A percentile compares a stretch with the other conserved stretches of the same genome.
Conservation (phyloP, 2,888 invertebrate genomes). For the Rhimphoctona megacephalus region DNA sequence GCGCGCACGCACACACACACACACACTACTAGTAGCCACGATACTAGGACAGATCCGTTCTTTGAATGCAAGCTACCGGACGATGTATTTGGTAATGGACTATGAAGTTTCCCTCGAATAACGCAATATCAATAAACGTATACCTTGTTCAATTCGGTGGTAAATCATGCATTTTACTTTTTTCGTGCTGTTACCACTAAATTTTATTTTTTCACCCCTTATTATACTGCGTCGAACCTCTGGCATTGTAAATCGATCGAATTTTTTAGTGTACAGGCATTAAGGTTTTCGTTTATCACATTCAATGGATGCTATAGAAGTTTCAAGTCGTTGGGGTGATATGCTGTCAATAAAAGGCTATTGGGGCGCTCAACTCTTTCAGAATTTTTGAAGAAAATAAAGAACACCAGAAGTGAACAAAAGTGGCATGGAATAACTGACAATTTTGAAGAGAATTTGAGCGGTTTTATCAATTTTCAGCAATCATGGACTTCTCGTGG, state of each 20-base stretch:
- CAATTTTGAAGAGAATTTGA: not conserved
- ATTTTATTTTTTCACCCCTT: conserved; percentile 3
- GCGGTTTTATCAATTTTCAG: too few relatives aligned
- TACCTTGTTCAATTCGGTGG: not conserved
- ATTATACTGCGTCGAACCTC: not conserved
- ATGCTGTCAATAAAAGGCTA: not conserved
- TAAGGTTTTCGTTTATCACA: not conserved
- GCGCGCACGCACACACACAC: too few relatives aligned
- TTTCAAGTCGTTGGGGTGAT: not conserved
- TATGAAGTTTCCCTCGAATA: conserved; percentile 44
- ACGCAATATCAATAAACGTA: not conserved
- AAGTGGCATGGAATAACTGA: too few relatives aligned
- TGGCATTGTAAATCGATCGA: not conserved
- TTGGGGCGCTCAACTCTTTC: not conserved
- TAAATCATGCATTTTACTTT: not conserved
- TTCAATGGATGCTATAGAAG: not conserved
- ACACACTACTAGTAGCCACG: not conserved
- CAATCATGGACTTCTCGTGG: too few relatives aligned
- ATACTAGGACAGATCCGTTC: conserved; percentile 16
- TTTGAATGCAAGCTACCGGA: conserved; percentile 45
- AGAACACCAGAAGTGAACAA: not conserved
- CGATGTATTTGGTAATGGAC: conserved; percentile 55
- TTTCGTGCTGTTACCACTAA: not conserved
- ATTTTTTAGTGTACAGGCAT: not conserved
- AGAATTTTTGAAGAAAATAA: not conserved